These are phyloP conservation scores for Philopedon plagiatum DNA, from an alignment of 2,888 invertebrate species.

Conservation along the genomic window DNA sequence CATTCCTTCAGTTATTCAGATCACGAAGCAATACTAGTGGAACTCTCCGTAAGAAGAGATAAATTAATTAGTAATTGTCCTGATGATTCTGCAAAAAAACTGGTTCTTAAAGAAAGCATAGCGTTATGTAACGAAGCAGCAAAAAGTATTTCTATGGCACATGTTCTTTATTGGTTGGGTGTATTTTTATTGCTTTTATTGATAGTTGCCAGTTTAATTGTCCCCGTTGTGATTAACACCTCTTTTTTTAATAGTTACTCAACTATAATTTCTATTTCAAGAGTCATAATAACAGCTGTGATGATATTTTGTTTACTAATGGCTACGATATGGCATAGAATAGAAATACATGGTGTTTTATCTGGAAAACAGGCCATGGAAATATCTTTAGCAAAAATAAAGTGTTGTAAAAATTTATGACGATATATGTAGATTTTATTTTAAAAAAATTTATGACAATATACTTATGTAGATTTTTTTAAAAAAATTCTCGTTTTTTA, in stretches of 20 bases:
- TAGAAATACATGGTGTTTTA: constrained; percentile 83
- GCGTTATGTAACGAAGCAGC: constrained; percentile 75
- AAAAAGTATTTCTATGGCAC: constrained; percentile 69
- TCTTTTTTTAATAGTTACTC: constrained; percentile 70
- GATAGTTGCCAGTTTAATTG: constrained; percentile 70
- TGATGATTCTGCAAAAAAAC: constrained; percentile 53
- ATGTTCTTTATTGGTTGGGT: constrained; percentile 70
- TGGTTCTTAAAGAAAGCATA: constrained; percentile 72
- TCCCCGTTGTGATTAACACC: constrained; percentile 70
- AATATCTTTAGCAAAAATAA: constrained; percentile 67
- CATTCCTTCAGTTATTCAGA: constrained; percentile 87
- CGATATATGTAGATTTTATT: too few relatives aligned
- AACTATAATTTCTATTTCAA: constrained; percentile 72
- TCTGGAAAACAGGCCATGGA: constrained; percentile 82
- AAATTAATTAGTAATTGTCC: constrained; percentile 28
- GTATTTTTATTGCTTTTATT: constrained; percentile 70
- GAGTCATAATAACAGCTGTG: constrained; percentile 76
- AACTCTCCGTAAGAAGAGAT: constrained; percentile 64
- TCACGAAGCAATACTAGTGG: constrained; percentile 87
- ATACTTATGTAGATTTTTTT: too few relatives aligned
- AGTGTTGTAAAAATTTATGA: constrained; percentile 30
- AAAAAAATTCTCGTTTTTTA: too few relatives aligned
- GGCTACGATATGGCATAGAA: constrained; percentile 86
- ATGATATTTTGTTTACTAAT: constrained; percentile 81
- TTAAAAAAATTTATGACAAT: too few relatives aligned